Conservation (phyloP, 1,140 invertebrate genomes). For the Acromyrmex heyeri region DNA sequence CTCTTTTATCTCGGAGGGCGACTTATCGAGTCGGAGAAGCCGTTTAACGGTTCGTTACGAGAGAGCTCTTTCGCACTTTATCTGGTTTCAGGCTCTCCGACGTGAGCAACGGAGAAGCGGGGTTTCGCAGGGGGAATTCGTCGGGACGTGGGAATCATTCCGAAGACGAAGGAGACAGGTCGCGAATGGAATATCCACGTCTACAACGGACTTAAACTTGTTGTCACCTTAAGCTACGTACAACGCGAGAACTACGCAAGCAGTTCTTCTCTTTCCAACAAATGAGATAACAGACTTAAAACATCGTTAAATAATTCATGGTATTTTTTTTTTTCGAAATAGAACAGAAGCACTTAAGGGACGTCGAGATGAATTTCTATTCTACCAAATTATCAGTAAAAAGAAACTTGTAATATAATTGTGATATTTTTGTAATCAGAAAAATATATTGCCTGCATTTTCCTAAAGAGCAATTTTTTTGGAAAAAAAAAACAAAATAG, state of each 20-base stretch:
- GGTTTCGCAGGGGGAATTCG: conserved; percentile 6
- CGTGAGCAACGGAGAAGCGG: conserved; percentile 25
- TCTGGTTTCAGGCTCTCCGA: conserved; percentile 56
- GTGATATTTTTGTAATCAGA: too few relatives aligned
- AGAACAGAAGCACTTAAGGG: not conserved
- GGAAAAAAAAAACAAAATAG: too few relatives aligned
- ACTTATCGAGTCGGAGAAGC: conserved; percentile 72
- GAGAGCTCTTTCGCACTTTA: conserved; percentile 74
- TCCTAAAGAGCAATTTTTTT: too few relatives aligned
- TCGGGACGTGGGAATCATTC: conserved; percentile 53
- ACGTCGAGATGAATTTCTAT: too few relatives aligned
- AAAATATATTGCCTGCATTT: too few relatives aligned
- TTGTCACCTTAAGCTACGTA: not conserved
- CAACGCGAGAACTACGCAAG: not conserved
- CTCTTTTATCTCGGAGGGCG: conserved; percentile 49
- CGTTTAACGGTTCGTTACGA: conserved; percentile 76
- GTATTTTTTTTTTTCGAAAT: not conserved
- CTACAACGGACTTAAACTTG: conserved; percentile 6
- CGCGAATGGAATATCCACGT: conserved; percentile 53
- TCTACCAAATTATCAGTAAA: too few relatives aligned
- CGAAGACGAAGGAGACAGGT: conserved; percentile 46
- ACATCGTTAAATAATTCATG: not conserved
- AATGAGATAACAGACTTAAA: not conserved
- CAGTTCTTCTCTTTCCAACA: not conserved
- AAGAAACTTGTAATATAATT: too few relatives aligned